Evolutionary conservation across 2,888 invertebrate species (phyloP), one percentile per base, ranked within the genome.

Genomic region (Taphrorychus bicolor): DNA sequence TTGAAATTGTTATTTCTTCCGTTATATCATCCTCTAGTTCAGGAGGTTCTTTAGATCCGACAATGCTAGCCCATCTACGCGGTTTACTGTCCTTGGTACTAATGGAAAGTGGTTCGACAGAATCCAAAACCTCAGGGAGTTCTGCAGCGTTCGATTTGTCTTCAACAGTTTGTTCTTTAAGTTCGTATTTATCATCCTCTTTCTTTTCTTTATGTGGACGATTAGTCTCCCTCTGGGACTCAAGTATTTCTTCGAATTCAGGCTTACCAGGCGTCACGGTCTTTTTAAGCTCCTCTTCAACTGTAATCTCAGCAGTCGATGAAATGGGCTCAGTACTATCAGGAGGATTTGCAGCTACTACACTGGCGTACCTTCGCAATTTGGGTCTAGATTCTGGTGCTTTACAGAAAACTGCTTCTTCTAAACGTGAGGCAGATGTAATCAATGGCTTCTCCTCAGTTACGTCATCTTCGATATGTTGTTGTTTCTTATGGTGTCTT

Each of bases 1-100:
- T n/a, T n/a, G n/a, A n/a, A n/a, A n/a, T n/a, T n/a, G 32, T 32
- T 7, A 32, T 32, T 32, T 32, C 32, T 32, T 32, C 32, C 5
- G 32, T 32, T 32, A 51, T 51, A 18, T 17, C 19, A 18, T 51
- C 18, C n/a, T n/a, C n/a, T n/a, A n/a, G n/a, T n/a, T n/a, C n/a
- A n/a, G 2, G 19, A 18, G 48, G 22, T 32, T 21, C 17, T 58
- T 65, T 49, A n/a, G 66, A 62, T 18, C 58, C 69, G 17, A 66
- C 69, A 9, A 69, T 49, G 23, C 69, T 69, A 24, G 69, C 66
- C 65, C 66, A 69, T 32, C 69, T 51, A 32, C 66, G 60, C 24
- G 66, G 32, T 49, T 57, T 60, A 45, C 57, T 69, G 22, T 48
- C 58, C 14, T 22, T 11, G 14, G 19, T 5, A 3, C 14, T 18